A percentile compares a stretch with the other conserved stretches of the same genome.
These are phyloP conservation scores for Dynastes grantii DNA, from an alignment of 2,888 invertebrate genomes.

Conservation along the genomic window DNA sequence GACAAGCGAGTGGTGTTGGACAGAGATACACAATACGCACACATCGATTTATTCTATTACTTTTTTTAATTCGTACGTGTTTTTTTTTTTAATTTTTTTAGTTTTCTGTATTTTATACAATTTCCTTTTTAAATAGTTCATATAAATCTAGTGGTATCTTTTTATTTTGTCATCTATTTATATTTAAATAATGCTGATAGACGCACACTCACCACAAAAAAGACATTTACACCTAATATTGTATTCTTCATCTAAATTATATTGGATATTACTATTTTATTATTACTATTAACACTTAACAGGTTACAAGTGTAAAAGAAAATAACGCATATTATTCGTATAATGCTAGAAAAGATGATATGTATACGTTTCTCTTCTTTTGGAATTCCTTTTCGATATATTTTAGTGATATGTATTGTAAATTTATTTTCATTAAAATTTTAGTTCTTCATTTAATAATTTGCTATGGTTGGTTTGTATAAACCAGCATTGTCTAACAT, in stretches of 20 bases:
- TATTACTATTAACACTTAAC: too few relatives aligned
- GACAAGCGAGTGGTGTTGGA: slow-evolving; percentile 69
- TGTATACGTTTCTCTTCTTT: slow-evolving; percentile 12
- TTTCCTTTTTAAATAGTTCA: too few relatives aligned
- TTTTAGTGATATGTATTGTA: slow-evolving; percentile 24
- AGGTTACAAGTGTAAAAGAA: not conserved
- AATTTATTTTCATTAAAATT: not conserved
- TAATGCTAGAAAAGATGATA: slow-evolving; percentile 12
- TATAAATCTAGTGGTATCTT: too few relatives aligned
- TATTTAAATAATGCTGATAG: too few relatives aligned
- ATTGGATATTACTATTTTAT: too few relatives aligned
- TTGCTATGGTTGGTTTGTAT: too few relatives aligned
- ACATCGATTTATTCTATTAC: slow-evolving; percentile 50
- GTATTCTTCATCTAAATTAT: not conserved
- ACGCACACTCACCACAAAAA: slow-evolving; percentile 6
- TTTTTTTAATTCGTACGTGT: slow-evolving; percentile 10
- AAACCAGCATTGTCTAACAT: too few relatives aligned
- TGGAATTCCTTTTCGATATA: slow-evolving; percentile 6
- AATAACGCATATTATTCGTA: too few relatives aligned
- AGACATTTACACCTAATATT: slow-evolving; percentile 10
- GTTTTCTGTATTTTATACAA: too few relatives aligned
- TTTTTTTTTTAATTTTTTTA: too few relatives aligned
- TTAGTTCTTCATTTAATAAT: too few relatives aligned
- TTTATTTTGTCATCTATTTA: too few relatives aligned
- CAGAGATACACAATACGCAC: slow-evolving; percentile 62